Evolutionary conservation across 2,888 invertebrate genomes (phyloP), one percentile per base, ranked within the genome.

Genomic region (Sarcophaga carnaria): DNA sequence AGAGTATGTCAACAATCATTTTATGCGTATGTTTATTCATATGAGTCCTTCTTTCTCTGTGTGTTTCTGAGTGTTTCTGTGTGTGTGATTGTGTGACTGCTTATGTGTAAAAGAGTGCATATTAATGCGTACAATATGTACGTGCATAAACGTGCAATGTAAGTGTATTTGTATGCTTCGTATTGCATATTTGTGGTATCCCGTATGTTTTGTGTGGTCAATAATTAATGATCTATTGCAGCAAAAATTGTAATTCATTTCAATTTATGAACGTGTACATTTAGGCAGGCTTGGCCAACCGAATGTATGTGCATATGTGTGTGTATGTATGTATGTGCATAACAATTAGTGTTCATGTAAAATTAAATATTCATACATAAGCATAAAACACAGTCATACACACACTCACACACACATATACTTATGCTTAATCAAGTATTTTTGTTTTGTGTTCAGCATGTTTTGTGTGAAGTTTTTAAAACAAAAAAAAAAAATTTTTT

Each of bases 191-290:
- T 80, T 80, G 80, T 77, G 85, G 80, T 78, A 63, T 80, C 80
- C 75, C 86, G 77, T 84, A 87, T 86, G 82, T 84, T 80, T 80
- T 83, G 87, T 83, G 87, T 78, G 87, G 85, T 87, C 85, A 86
- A 88, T 88, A 88, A 88, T 88, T 88, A 88, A 88, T 87, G 87
- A 86, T 89, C 80, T 87, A 87, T 87, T 88, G 88, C 85, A 85
- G 88, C 76, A 76, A 87, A 86, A 88, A 88, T 37, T 37, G 37
- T 87, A 87, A 88, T 87, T 88, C 87, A 89, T 88, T 89, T 88
- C 80, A 88, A 84, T 88, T 88, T 88, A 70, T 83, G 69, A 77
- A 72, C 71, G 80, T 25, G 75, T 69, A 88, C 85, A 83, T 88
- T 74, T 82, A 84, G 80, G 84, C 83, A 60, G 10, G 20, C 14